Percentiles rank a stretch among this genome's conserved stretches.
Conservation (phyloP, 1,140 invertebrate genomes). For the Drosophila kepulauana region DNA sequence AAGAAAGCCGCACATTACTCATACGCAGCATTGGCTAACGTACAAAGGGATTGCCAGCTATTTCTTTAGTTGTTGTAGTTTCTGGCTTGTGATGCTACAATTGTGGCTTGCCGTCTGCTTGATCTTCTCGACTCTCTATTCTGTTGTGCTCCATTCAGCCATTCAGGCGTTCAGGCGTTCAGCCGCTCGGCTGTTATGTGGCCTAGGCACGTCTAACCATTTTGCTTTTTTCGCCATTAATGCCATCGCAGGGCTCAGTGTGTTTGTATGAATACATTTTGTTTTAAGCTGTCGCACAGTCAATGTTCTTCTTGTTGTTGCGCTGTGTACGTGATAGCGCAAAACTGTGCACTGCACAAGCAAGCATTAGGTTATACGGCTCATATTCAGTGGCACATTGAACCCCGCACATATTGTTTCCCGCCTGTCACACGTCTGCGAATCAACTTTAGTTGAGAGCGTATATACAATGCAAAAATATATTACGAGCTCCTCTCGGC, state of each 20-base stretch:
- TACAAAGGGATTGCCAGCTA: slow-evolving; percentile 40
- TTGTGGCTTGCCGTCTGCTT: slow-evolving; percentile 40
- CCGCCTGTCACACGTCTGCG: slow-evolving; percentile 5
- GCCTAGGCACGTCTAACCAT: slow-evolving; percentile 65
- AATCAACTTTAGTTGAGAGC: slow-evolving; percentile 19
- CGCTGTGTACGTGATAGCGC: slow-evolving; percentile 45
- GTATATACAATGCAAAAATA: slow-evolving; percentile 30
- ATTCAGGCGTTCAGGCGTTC: no score
- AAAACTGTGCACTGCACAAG: slow-evolving; percentile 8
- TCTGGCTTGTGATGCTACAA: slow-evolving; percentile 23
- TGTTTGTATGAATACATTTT: slow-evolving; percentile 59
- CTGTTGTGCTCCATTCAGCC: neutral
- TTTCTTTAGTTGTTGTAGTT: slow-evolving; percentile 11
- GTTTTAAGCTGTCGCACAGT: slow-evolving; percentile 52
- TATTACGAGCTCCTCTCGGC: neutral
- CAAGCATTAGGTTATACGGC: slow-evolving; percentile 45
- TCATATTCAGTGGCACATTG: slow-evolving; percentile 43
- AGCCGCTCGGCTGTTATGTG: slow-evolving; percentile 11
- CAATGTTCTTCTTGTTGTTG: slow-evolving; percentile 25
- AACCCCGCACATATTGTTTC: slow-evolving; percentile 13
- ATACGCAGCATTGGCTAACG: slow-evolving; percentile 61
- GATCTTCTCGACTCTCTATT: slow-evolving; percentile 26
- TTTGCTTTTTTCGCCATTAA: slow-evolving; percentile 72
- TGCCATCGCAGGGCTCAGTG: slow-evolving; percentile 63
- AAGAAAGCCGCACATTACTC: slow-evolving; percentile 77